Evolutionary conservation across 1,140 invertebrate genomes (phyloP).

Genomic region (Psilanteris sp.): DNA sequence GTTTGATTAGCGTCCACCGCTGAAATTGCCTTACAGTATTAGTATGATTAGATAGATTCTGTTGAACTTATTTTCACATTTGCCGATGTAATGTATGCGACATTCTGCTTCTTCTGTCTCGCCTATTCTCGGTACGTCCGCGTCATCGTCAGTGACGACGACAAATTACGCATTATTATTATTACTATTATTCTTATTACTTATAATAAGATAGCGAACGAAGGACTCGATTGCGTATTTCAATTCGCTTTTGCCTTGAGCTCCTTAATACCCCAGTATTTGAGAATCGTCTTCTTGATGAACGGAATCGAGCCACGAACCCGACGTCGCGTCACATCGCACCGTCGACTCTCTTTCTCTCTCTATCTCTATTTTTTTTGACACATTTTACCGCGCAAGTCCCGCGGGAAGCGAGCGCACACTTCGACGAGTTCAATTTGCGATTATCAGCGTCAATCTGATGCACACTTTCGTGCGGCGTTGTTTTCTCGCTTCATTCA

Average conservation of each 20-base stretch:
- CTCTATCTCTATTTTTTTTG: too few relatives aligned
- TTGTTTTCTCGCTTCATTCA: constrained; percentile 45
- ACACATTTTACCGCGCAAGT: constrained; percentile 31
- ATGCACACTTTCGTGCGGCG: constrained; percentile 34
- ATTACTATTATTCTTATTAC: constrained; percentile 64
- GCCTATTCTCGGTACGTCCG: constrained; percentile 57
- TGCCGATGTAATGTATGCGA: constrained; percentile 54
- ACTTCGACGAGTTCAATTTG: constrained; percentile 40
- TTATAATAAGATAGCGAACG: constrained; percentile 64
- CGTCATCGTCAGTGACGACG: constrained; percentile 60
- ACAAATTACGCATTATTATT: constrained; percentile 65
- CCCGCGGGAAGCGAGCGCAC: constrained; percentile 28
- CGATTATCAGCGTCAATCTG: constrained; percentile 33
- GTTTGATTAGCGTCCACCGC: constrained; percentile 57
- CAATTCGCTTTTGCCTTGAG: constrained; percentile 59
- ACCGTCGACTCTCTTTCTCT: too few relatives aligned
- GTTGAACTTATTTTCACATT: constrained; percentile 63
- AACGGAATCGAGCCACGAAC: constrained; percentile 51
- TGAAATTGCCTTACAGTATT: constrained; percentile 63
- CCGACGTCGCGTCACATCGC: too few relatives aligned
- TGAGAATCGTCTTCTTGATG: constrained; percentile 53
- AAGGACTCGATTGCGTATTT: constrained; percentile 66
- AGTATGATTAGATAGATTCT: constrained; percentile 63
- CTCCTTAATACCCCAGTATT: constrained; percentile 58
- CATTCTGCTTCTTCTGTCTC: constrained; percentile 49